A percentile compares a stretch with the other conserved stretches of the same genome.
Evolutionary conservation across 2,888 invertebrate genomes (phyloP).

Genomic region (Parelbella ahira): DNA sequence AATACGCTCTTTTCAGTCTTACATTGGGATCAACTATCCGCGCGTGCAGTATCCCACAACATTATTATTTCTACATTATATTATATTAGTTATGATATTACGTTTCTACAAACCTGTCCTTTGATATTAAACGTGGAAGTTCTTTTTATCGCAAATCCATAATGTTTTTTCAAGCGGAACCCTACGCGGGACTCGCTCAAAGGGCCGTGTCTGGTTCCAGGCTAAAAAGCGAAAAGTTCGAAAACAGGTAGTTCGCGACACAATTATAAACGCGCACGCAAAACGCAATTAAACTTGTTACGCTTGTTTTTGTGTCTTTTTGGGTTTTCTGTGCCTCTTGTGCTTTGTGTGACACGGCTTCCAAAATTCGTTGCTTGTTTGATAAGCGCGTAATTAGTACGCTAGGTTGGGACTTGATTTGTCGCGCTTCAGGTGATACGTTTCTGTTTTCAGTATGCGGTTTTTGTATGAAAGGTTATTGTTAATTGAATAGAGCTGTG

Average conservation of each 20-base stretch:
- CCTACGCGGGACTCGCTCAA: not conserved
- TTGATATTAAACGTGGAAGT: too few relatives aligned
- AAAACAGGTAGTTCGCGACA: slow-evolving; percentile 3
- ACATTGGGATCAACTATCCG: too few relatives aligned
- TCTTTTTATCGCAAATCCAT: too few relatives aligned
- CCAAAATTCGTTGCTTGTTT: slow-evolving; percentile 26
- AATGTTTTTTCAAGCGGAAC: not conserved
- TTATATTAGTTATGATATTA: too few relatives aligned
- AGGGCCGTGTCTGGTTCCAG: slow-evolving; percentile 3
- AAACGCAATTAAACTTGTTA: slow-evolving; percentile 35
- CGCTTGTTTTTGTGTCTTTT: slow-evolving; percentile 22
- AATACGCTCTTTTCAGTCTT: too few relatives aligned
- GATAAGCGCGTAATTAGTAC: slow-evolving; percentile 28
- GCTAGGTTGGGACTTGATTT: slow-evolving; percentile 7
- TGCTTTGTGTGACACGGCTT: slow-evolving; percentile 6
- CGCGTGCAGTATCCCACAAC: too few relatives aligned
- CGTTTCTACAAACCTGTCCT: too few relatives aligned
- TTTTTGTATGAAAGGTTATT: slow-evolving; percentile 12
- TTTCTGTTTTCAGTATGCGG: not conserved
- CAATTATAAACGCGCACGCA: slow-evolving; percentile 27
- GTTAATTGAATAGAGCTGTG: not conserved
- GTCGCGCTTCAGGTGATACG: too few relatives aligned
- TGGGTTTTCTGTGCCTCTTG: slow-evolving; percentile 18
- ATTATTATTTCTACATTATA: too few relatives aligned
- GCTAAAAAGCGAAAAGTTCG: slow-evolving; percentile 2